Percentiles rank a stretch among this genome's conserved stretches.
phyloP scores from a whole-genome alignment of 2,797 vertebrate genomes.

The Sebastes itinus region DNA sequence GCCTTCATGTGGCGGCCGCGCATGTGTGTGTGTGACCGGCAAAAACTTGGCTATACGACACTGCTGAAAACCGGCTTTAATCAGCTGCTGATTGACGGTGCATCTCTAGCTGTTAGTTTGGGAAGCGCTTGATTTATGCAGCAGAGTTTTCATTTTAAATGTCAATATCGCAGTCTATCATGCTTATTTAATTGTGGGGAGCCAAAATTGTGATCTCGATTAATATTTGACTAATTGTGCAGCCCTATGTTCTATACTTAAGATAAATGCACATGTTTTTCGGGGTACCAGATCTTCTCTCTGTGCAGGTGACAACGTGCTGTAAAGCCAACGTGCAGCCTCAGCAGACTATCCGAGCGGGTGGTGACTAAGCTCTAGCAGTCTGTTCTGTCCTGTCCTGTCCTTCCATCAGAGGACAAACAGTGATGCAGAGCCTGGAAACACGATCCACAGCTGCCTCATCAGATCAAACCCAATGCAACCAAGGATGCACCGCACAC shows the following conservation, averaged over 20 bases:
- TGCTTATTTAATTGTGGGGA: too few relatives aligned
- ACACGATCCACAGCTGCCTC: conserved; percentile 17
- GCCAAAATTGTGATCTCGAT: too few relatives aligned
- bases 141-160: too few relatives aligned
- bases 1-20: too few relatives aligned
- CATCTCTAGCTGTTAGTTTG: too few relatives aligned
- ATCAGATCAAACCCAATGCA: not conserved
- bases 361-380: not conserved
- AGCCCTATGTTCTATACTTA: not conserved
- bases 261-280: not conserved
- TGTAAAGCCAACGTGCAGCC: not conserved
- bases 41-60: too few relatives aligned
- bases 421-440: not conserved
- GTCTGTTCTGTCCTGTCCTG: not conserved
- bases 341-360: not conserved
- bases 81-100: too few relatives aligned
- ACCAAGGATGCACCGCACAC: not conserved
- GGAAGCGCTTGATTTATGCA: too few relatives aligned
- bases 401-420: conserved; percentile 35
- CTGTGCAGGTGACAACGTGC: not conserved
- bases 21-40: too few relatives aligned
- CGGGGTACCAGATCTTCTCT: not conserved
- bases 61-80: too few relatives aligned
- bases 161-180: too few relatives aligned
- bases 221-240: too few relatives aligned